Base-by-base conservation (phyloP, 2,113 vertebrate species). In the Otis tarda region DNA sequence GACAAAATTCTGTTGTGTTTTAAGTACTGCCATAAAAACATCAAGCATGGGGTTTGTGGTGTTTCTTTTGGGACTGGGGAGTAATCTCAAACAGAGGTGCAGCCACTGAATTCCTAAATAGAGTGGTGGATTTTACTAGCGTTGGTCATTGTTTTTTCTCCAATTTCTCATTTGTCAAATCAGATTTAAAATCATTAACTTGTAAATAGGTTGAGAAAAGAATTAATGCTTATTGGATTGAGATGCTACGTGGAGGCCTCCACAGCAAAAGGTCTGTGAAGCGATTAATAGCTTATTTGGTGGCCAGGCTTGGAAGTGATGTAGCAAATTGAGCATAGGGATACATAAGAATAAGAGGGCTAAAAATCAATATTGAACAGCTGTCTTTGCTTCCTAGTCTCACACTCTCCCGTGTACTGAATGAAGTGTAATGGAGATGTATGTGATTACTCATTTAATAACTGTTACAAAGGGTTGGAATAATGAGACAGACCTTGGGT, bases 331-430 rank as follows among this genome's bases (percentile, higher is more conserved):
- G 87, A 64, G 56, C 91, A 85, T 63, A 93, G 93, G 57, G 83
- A 61, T 91, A 79, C 80, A 73, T 91, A 82, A 94, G 89, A 94
- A 81, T 69, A 94, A 93, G 85, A 43, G 69, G 55, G 91, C 82
- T 94, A 94, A 95, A 97, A 96, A 96, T 97, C 96, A 95, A 96
- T 95, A 95, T 80, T 47, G 91, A 96, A 84, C 96, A 96, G 87
- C 96, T 96, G 95, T 95, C 87, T 95, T 92, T 63, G 82, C 74
- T 95, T 95, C 87, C 83, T 75, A 43, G 59, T 85, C 81, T 85
- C 83, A 37, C 87, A 57, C 70, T 57, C 70, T 57, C 89, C 41
- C 11, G 2, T 61, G 67, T 68, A 63, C 65, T 85, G 94, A 94
- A 87, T 74, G 91, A 94, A 76, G 81, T 17, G 13, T 85, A 89